phyloP scores from a whole-genome alignment of 2,888 invertebrate genomes.

The Spicauda simplicius region DNA sequence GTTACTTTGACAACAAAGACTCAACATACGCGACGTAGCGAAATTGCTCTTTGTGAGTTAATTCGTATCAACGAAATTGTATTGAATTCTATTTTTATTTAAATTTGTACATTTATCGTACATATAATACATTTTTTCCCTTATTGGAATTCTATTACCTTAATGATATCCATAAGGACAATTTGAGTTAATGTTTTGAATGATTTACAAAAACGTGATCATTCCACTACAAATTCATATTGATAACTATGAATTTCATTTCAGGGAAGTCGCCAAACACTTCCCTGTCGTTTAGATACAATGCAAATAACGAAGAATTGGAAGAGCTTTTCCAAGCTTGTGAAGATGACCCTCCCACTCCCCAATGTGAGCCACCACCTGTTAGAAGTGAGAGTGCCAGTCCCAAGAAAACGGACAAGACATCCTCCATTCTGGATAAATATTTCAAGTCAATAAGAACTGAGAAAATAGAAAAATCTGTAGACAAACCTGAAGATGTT shows the following conservation, averaged over 20 bases:
- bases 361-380: constrained; percentile 73
- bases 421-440: constrained; percentile 77
- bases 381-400: constrained; percentile 68
- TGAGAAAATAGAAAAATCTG: constrained; percentile 65
- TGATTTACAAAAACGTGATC: no score
- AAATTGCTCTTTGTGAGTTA: constrained; percentile 4
- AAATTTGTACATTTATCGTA: background rate
- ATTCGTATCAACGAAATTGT: background rate
- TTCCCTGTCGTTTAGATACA: constrained; percentile 87
- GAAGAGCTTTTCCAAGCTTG: constrained; percentile 88
- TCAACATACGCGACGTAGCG: constrained; percentile 46
- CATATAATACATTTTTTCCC: background rate
- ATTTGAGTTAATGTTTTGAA: no score
- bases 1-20: constrained; percentile 68
- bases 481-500: constrained; percentile 61
- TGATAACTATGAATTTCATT: constrained; percentile 43
- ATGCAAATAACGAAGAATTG: constrained; percentile 90
- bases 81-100: background rate
- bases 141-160: constrained; percentile 21
- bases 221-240: background rate
- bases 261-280: constrained; percentile 77
- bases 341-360: constrained; percentile 83
- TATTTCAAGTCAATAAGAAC: constrained; percentile 77
- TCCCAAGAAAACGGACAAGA: constrained; percentile 75
- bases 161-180: background rate